phyloP scores from a whole-genome alignment of 2,113 vertebrate species.

The Sorex fumeus region DNA sequence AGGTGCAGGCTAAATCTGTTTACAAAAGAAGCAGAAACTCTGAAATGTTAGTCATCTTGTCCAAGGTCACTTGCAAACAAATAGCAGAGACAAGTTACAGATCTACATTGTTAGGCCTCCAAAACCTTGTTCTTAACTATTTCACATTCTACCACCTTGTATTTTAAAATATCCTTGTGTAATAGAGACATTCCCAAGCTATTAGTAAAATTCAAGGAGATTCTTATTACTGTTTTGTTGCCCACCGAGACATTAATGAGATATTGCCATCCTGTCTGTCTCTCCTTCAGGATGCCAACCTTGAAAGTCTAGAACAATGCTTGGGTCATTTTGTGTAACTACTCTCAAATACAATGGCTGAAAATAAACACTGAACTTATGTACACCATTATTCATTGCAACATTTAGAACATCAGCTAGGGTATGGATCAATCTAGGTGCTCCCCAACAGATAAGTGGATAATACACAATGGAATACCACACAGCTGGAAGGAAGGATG shows the following conservation, averaged over 20 bases:
- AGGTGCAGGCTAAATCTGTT: not conserved
- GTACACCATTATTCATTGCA: too few species aligned
- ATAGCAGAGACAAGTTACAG: not conserved
- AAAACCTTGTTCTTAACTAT: not conserved
- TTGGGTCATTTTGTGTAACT: not conserved
- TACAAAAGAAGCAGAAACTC: not conserved
- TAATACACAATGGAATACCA: too few species aligned
- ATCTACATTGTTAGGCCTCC: not conserved
- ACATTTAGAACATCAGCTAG: too few species aligned
- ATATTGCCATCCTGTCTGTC: not conserved
- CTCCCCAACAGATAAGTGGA: too few species aligned
- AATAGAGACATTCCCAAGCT: not conserved
- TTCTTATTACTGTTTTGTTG: not conserved
- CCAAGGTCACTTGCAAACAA: not conserved
- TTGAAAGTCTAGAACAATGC: not conserved
- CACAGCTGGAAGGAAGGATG: too few species aligned
- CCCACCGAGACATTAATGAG: not conserved
- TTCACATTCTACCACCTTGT: not conserved
- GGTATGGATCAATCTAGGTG: too few species aligned
- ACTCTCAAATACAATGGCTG: not conserved
- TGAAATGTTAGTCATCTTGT: not conserved
- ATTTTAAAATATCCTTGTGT: conserved; percentile 13
- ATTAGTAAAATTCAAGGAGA: not conserved
- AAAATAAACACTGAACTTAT: not conserved
- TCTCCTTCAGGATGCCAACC: not conserved